Base-by-base conservation (phyloP, 2,888 invertebrate genomes). In the Thelaira solivaga region DNA sequence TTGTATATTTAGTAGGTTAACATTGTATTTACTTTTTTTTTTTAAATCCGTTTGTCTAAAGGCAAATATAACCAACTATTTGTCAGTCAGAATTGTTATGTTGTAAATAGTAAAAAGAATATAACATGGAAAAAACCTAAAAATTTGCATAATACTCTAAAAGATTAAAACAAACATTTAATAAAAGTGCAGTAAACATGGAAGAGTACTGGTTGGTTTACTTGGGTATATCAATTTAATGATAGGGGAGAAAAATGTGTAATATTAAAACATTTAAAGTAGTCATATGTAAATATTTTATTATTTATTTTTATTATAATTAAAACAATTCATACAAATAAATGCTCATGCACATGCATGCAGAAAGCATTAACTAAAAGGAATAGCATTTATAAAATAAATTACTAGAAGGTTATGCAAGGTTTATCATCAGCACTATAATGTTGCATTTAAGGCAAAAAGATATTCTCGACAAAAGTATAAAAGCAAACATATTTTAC, bases 1-100 rank as follows among this genome's bases (percentile, higher is more conserved):
- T 24, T 10, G 53, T 80, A 24, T 79, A 79, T 80, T 61, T 45
- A 36, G 41, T 47, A 20, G 61, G 53, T 51, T 0, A 57, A 64
- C 49, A 20, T 39, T 6, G 22, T 43, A 34, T 26, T 39, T 72
- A 26, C 57, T 55, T 59, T 65, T 43, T 47, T 39, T 62, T 20
- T 51, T 31, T 49, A 26, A 8, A 36, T 41, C 45, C 26, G 20
- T 29, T n/a, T n/a, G n/a, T n/a, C n/a, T n/a, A n/a, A n/a, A n/a
- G n/a, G n/a, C 18, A 22, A 10, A n/a, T n/a, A 41, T 24, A 7
- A 13, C 13, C 36, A 10, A 43, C 18, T 47, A 53, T 36, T 24
- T 71, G 45, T 16, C 65, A 55, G 73, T 34, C 43, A 20, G 16
- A 41, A 20, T 39, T 41, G 6, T 51, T 29, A 1, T 34, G 5